Evolutionary conservation across 1,140 invertebrate species (phyloP).

Genomic region (Conus betulinus): DNA sequence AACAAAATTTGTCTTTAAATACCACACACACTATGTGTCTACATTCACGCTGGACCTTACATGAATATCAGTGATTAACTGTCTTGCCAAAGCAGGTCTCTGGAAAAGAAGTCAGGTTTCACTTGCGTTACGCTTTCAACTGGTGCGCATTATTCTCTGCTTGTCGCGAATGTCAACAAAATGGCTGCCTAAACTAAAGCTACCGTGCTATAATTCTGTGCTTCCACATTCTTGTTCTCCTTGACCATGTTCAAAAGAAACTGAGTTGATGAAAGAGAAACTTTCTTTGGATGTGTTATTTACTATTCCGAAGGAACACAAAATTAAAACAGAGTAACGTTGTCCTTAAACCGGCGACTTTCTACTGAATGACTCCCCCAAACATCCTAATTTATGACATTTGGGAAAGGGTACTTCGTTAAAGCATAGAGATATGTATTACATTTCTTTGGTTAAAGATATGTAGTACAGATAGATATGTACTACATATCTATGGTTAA

Average conservation of each 20-base stretch:
- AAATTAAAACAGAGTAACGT: not conserved
- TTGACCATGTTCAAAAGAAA: not conserved
- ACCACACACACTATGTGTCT: not conserved
- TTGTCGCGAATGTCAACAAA: constrained; percentile 4
- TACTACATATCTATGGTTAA: too few relatives aligned
- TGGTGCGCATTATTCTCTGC: not conserved
- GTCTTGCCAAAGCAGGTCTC: not conserved
- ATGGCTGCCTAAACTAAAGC: not conserved
- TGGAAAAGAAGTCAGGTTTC: not conserved
- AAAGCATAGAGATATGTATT: too few relatives aligned
- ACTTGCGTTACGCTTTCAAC: not conserved
- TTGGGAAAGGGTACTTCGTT: too few relatives aligned
- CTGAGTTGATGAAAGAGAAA: not conserved
- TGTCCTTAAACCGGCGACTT: not conserved
- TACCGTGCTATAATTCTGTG: not conserved
- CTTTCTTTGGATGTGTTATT: not conserved
- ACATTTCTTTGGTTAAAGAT: too few relatives aligned
- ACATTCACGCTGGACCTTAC: not conserved
- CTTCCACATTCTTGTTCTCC: not conserved
- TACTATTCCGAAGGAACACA: not conserved
- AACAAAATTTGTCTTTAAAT: not conserved
- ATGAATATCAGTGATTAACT: not conserved
- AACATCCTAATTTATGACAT: too few relatives aligned
- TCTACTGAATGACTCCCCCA: not conserved
- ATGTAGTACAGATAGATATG: too few relatives aligned